These are phyloP conservation scores for Merops nubicus DNA, from an alignment of 2,113 vertebrate genomes.

Conservation along the genomic window DNA sequence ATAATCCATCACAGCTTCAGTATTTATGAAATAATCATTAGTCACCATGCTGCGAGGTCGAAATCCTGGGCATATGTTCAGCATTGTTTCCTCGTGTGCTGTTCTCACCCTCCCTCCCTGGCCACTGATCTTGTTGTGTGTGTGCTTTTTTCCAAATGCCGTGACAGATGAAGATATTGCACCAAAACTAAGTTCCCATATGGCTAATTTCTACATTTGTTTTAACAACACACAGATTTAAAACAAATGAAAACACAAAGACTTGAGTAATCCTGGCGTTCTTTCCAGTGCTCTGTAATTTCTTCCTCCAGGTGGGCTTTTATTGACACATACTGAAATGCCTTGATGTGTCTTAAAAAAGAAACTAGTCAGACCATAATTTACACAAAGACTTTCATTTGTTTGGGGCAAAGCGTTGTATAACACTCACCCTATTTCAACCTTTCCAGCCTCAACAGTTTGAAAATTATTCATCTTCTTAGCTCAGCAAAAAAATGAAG, in stretches of 20 bases:
- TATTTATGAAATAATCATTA: slow-evolving; percentile 77
- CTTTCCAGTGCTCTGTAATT: slow-evolving; percentile 59
- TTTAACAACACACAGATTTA: slow-evolving; percentile 79
- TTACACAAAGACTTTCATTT: slow-evolving; percentile 44
- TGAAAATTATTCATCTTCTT: neutral
- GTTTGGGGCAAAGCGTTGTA: neutral
- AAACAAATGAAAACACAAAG: slow-evolving; percentile 77
- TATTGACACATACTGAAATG: slow-evolving; percentile 42
- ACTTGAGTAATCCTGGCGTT: slow-evolving; percentile 51
- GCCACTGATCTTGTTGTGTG: slow-evolving; percentile 55
- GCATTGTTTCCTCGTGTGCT: slow-evolving; percentile 64
- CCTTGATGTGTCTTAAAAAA: slow-evolving; percentile 59
- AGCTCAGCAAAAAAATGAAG: neutral
- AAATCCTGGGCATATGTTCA: slow-evolving; percentile 74
- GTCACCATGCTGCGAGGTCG: slow-evolving; percentile 75
- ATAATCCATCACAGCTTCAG: slow-evolving; percentile 55
- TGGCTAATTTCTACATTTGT: slow-evolving; percentile 82
- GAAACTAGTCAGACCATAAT: slow-evolving; percentile 10
- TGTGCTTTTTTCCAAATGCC: slow-evolving; percentile 53
- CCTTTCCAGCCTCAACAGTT: neutral
- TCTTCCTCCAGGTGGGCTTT: slow-evolving; percentile 65
- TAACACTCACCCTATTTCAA: neutral
- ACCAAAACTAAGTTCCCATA: slow-evolving; percentile 77
- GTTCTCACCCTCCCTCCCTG: slow-evolving; percentile 57
- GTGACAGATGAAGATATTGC: slow-evolving; percentile 81